These are phyloP conservation scores for Oceanites oceanicus DNA, from an alignment of 2,113 vertebrate genomes.

Conservation along the genomic window DNA sequence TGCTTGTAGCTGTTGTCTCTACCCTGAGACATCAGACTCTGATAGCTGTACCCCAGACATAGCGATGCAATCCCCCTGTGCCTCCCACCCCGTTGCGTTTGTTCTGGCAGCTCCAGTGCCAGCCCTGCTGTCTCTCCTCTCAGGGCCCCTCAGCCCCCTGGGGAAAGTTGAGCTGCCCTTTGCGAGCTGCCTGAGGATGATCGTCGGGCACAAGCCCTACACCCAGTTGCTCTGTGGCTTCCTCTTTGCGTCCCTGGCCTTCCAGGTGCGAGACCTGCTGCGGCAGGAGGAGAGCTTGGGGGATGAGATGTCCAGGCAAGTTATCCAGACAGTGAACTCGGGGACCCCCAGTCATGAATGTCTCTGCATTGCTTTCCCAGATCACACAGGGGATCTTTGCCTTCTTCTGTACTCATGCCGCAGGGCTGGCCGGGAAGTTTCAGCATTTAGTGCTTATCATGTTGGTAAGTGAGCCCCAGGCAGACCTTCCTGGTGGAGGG, in stretches of 20 bases:
- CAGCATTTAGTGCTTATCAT: conserved; percentile 74
- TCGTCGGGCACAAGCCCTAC: conserved; percentile 60
- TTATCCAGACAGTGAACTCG: neutral
- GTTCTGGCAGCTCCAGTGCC: neutral
- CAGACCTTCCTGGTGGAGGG: neutral
- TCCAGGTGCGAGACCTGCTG: conserved; percentile 57
- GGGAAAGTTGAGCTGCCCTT: conserved; percentile 41
- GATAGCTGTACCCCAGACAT: neutral
- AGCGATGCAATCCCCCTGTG: accelerated
- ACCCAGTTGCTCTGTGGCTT: conserved; percentile 57
- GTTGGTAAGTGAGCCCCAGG: conserved; percentile 62
- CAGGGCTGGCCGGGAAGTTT: conserved; percentile 69
- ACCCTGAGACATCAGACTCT: neutral
- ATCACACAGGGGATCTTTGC: conserved; percentile 77
- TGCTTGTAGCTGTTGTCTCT: neutral
- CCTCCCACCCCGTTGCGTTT: accelerated
- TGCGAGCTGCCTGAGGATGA: conserved; percentile 23
- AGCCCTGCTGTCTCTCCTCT: neutral
- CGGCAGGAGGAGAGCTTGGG: neutral
- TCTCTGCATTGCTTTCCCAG: conserved; percentile 32
- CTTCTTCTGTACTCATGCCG: conserved; percentile 75
- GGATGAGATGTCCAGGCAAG: neutral
- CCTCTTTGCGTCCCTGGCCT: conserved; percentile 66
- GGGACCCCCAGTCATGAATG: neutral
- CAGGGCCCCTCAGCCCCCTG: conserved; percentile 47